A percentile compares a stretch with the other conserved stretches of the same genome.
These are phyloP conservation scores for Elymnias hypermnestra DNA, from an alignment of 1,140 invertebrate genomes.

Conservation along the genomic window DNA sequence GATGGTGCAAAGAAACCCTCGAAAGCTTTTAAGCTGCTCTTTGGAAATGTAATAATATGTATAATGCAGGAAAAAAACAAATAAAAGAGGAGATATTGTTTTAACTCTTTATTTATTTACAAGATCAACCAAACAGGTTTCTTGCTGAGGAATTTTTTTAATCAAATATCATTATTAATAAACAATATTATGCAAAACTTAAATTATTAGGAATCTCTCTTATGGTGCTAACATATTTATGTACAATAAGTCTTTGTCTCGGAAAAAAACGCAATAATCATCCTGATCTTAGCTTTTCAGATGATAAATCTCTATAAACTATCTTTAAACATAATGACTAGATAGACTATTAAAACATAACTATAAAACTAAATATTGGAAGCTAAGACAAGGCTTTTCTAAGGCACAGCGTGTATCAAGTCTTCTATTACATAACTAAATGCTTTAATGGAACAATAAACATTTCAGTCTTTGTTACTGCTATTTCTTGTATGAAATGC, in stretches of 20 bases:
- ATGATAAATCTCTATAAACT: conserved; percentile 25
- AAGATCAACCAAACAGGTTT: conserved; percentile 41
- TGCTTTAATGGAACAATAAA: conserved; percentile 62
- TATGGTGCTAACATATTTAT: conserved; percentile 56
- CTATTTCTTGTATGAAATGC: conserved; percentile 63
- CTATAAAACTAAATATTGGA: conserved; percentile 48
- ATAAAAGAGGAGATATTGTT: not conserved
- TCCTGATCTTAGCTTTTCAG: conserved; percentile 13
- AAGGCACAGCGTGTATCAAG: conserved; percentile 63
- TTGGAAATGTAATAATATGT: too few species aligned
- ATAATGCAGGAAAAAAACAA: not conserved
- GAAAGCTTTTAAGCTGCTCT: too few species aligned
- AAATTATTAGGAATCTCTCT: conserved; percentile 70
- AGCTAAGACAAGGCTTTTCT: conserved; percentile 49
- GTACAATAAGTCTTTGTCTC: conserved; percentile 67
- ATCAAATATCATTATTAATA: conserved; percentile 32
- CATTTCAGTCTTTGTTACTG: conserved; percentile 61
- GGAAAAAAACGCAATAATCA: conserved; percentile 2
- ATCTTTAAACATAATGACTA: conserved; percentile 64
- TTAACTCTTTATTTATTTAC: conserved; percentile 42
- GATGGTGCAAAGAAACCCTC: too few species aligned
- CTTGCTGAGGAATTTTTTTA: conserved; percentile 32
- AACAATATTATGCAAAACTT: conserved; percentile 42
- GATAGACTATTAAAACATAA: conserved; percentile 58
- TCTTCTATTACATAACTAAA: conserved; percentile 59